Evolutionary conservation across 2,797 vertebrate genomes (phyloP).

Genomic region (Lepilemur ruficaudatus): DNA sequence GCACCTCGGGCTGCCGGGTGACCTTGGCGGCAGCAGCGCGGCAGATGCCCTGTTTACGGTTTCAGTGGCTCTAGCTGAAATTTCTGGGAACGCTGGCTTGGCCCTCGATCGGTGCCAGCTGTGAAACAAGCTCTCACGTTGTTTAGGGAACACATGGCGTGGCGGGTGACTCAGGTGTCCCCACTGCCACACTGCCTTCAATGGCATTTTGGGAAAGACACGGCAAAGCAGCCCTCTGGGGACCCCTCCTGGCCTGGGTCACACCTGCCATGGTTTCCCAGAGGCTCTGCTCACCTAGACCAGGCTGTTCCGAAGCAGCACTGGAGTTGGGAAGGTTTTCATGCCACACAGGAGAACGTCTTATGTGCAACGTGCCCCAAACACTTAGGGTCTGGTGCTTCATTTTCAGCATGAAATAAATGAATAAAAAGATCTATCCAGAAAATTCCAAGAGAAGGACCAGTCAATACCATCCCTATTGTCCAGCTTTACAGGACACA

Average conservation of each 20-base stretch:
- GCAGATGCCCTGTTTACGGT: conserved; percentile 76
- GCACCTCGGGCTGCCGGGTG: conserved; percentile 67
- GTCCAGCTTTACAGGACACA: not conserved
- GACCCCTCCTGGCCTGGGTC: not conserved
- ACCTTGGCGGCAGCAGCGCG: conserved; percentile 75
- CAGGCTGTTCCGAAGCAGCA: not conserved
- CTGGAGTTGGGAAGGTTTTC: not conserved
- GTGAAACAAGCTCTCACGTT: conserved; percentile 48
- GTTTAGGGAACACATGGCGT: conserved; percentile 43
- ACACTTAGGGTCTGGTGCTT: not conserved
- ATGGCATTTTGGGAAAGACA: not conserved
- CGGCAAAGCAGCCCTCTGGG: not conserved
- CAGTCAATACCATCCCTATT: fast-evolving
- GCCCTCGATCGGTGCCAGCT: conserved; percentile 61
- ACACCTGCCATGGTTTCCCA: not conserved
- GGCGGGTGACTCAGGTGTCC: not conserved
- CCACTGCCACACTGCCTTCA: fast-evolving
- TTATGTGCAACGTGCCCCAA: not conserved
- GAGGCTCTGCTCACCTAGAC: fast-evolving
- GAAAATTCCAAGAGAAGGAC: not conserved
- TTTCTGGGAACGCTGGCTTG: conserved; percentile 55
- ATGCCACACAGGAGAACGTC: fast-evolving
- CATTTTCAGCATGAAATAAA: not conserved
- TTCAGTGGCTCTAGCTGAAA: conserved; percentile 67
- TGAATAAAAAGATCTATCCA: not conserved